Conservation (phyloP, 2,888 invertebrate genomes). For the Protonemura montana region DNA sequence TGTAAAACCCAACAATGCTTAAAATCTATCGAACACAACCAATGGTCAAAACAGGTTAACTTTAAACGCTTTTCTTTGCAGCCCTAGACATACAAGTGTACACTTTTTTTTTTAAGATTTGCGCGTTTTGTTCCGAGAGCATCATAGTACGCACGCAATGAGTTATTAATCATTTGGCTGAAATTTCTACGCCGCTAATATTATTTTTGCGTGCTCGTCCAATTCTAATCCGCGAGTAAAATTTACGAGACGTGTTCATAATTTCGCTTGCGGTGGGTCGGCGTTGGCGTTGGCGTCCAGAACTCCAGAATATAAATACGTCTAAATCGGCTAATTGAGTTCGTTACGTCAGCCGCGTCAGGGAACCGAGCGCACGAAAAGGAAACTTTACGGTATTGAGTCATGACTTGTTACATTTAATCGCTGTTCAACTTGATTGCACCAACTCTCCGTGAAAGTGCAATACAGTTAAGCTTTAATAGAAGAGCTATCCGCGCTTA, state of each 20-base stretch:
- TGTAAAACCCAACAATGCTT: background rate
- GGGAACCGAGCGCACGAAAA: background rate
- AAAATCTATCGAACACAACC: background rate
- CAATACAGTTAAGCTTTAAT: slow-evolving; percentile 23
- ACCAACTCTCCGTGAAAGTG: background rate
- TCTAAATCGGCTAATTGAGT: background rate
- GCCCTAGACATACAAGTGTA: background rate
- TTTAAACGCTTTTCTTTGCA: background rate
- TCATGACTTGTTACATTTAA: background rate
- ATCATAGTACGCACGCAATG: background rate
- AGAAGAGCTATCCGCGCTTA: background rate
- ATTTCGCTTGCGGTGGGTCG: background rate
- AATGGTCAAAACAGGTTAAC: slow-evolving; percentile 7
- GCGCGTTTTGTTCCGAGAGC: background rate
- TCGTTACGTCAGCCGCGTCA: background rate
- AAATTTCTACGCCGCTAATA: background rate
- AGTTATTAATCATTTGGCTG: background rate
- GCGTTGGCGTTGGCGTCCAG: background rate
- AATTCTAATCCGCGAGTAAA: background rate
- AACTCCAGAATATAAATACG: slow-evolving; percentile 12
- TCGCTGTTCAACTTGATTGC: slow-evolving; percentile 15
- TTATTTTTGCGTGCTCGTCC: background rate
- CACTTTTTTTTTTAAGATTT: background rate
- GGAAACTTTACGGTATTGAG: background rate
- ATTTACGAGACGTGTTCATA: background rate